These are phyloP conservation scores for Hypotaenidia okinawae DNA, from an alignment of 2,797 vertebrate species.

Conservation along the genomic window DNA sequence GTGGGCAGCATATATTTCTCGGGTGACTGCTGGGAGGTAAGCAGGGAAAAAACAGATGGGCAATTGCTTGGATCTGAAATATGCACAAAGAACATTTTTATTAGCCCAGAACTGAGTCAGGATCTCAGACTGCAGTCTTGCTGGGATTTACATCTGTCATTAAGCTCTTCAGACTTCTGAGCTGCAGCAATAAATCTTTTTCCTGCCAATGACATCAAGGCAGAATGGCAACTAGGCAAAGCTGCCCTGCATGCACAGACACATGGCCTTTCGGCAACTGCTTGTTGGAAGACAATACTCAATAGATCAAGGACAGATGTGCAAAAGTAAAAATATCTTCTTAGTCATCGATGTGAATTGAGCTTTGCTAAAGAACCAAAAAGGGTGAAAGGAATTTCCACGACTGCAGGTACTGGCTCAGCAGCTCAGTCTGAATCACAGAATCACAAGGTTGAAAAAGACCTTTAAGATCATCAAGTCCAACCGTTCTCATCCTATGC, in stretches of 20 bases:
- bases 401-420: neutral
- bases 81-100: neutral
- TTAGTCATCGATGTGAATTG: neutral
- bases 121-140: neutral
- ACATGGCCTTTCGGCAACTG: constrained; percentile 2
- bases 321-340: constrained; percentile 42
- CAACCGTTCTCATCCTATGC: too few species aligned
- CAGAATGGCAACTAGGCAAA: neutral
- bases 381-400: neutral
- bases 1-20: neutral
- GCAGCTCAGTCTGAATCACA: neutral
- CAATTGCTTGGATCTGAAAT: neutral
- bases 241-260: neutral
- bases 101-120: neutral
- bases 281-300: neutral
- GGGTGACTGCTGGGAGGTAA: neutral
- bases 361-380: neutral
- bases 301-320: constrained; percentile 10
- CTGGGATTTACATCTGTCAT: neutral
- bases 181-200: neutral
- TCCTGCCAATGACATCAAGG: neutral
- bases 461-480: too few species aligned
- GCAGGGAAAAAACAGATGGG: neutral
- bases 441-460: too few species aligned
- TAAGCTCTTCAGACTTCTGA: constrained; percentile 22